Evolutionary conservation across 1,140 invertebrate genomes (phyloP), one percentile per base, ranked within the genome.

Genomic region (Limonius californicus): DNA sequence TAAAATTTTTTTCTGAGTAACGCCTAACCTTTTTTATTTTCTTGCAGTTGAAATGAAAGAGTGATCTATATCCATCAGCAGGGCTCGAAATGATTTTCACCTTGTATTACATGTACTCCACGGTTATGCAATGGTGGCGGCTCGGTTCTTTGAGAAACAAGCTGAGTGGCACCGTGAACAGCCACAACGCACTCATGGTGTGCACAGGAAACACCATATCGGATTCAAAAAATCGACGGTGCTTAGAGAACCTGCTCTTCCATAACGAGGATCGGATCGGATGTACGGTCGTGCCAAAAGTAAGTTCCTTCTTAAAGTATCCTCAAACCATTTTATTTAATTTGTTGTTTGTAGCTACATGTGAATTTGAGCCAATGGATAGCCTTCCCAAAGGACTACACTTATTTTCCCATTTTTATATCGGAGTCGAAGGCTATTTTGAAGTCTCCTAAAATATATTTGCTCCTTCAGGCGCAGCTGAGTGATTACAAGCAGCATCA

Each of bases 11-110:
- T n/a, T n/a, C n/a, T n/a, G n/a, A n/a, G n/a, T n/a, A n/a, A n/a
- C n/a, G n/a, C n/a, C n/a, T n/a, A n/a, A n/a, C n/a, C n/a, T n/a
- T n/a, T n/a, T n/a, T n/a, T n/a, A n/a, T n/a, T n/a, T n/a, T n/a
- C n/a, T n/a, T n/a, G n/a, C n/a, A n/a, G n/a, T n/a, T n/a, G n/a
- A n/a, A n/a, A n/a, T n/a, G n/a, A n/a, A n/a, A n/a, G n/a, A n/a
- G n/a, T n/a, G n/a, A n/a, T n/a, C n/a, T n/a, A n/a, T n/a, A n/a
- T n/a, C n/a, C n/a, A n/a, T n/a, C n/a, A n/a, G n/a, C n/a, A n/a
- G n/a, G n/a, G n/a, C n/a, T n/a, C n/a, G n/a, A n/a, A n/a, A 85
- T 85, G 83, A 72, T 86, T 61, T 76, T 89, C 55, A 87, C 86
- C 19, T 67, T 88, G 23, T 85, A 84, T 76, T 89, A 88, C 71